Percentiles rank a stretch among this genome's conserved stretches.
Conservation (phyloP, 2,888 invertebrate genomes). For the Athripsodes cinereus region DNA sequence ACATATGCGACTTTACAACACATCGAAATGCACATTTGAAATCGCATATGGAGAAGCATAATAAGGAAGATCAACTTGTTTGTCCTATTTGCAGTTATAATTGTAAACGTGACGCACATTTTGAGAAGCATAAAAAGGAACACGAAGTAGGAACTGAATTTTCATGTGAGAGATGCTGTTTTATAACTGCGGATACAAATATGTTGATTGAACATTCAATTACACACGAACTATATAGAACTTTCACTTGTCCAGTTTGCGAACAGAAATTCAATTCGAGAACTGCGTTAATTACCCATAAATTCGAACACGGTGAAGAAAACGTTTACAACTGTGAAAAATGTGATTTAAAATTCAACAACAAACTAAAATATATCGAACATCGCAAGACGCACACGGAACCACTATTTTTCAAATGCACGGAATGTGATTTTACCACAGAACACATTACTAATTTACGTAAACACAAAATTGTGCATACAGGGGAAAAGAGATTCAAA, state of each 20-base stretch:
- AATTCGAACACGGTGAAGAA: slow-evolving; percentile 5
- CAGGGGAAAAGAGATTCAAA: not conserved
- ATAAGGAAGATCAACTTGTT: not conserved
- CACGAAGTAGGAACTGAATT: slow-evolving; percentile 2
- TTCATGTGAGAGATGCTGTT: slow-evolving; percentile 5
- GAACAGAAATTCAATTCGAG: not conserved
- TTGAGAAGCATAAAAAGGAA: slow-evolving; percentile 1
- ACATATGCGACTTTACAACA: not conserved
- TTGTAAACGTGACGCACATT: not conserved
- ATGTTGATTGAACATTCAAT: slow-evolving; percentile 10
- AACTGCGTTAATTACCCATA: slow-evolving; percentile 8
- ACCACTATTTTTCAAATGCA: slow-evolving; percentile 2
- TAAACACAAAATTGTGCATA: slow-evolving; percentile 8
- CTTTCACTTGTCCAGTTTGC: slow-evolving; percentile 6
- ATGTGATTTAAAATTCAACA: not conserved
- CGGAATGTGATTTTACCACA: slow-evolving; percentile 7
- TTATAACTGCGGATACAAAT: slow-evolving; percentile 3
- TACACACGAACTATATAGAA: not conserved
- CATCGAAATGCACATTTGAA: not conserved
- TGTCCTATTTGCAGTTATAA: not conserved
- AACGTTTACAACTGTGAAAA: slow-evolving; percentile 5
- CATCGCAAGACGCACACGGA: slow-evolving; percentile 3
- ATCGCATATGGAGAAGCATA: not conserved
- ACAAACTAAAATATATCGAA: not conserved
- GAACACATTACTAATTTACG: not conserved